A percentile compares a stretch with the other conserved stretches of the same genome.
Evolutionary conservation across 2,113 vertebrate species (phyloP).

Genomic region (Pachyramphus minor): DNA sequence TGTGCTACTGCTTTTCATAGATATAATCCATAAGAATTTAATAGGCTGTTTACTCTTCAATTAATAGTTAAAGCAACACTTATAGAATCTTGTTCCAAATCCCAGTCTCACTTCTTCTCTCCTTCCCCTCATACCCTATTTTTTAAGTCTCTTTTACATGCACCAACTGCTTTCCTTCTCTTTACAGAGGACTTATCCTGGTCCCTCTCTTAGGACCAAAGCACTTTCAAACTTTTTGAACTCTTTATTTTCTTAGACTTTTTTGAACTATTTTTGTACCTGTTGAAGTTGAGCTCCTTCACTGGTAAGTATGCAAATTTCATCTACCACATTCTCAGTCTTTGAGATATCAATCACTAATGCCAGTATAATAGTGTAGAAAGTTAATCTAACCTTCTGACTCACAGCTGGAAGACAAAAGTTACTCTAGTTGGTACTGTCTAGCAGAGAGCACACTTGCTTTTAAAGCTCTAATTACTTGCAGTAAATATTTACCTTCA

Average conservation of each 20-base stretch:
- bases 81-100: constrained; percentile 32
- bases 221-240: background rate
- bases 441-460: background rate
- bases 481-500: background rate
- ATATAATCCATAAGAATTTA: constrained; percentile 20
- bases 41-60: constrained; percentile 33
- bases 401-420: background rate
- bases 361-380: background rate
- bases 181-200: background rate
- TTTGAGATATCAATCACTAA: background rate
- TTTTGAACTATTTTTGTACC: background rate
- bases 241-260: background rate
- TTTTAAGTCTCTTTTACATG: background rate
- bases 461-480: background rate
- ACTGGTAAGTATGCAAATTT: background rate
- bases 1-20: constrained; percentile 5
- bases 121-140: background rate
- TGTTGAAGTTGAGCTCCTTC: background rate
- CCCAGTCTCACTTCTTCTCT: background rate
- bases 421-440: background rate
- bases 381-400: background rate
- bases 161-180: background rate
- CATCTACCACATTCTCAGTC: accelerated
- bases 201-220: background rate
- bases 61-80: constrained; percentile 46